phyloP scores from a whole-genome alignment of 2,797 vertebrate species.

The Mycteria americana region DNA sequence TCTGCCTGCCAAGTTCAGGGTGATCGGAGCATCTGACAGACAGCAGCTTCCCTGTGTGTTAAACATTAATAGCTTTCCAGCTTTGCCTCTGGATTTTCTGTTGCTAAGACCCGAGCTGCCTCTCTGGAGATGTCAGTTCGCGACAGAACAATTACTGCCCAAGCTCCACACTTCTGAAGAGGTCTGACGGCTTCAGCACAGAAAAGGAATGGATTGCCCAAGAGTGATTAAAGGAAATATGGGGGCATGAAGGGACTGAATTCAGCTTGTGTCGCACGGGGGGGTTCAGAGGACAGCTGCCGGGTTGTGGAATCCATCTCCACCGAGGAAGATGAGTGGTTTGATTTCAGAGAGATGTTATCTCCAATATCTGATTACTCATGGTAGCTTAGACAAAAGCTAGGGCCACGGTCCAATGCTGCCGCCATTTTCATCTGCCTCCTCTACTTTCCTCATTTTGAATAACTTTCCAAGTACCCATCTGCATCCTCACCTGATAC shows the following conservation, averaged over 20 bases:
- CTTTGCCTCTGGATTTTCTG: slow-evolving; percentile 24
- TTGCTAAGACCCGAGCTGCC: neutral
- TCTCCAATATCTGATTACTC: neutral
- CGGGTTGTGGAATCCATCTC: neutral
- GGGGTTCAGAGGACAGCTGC: neutral
- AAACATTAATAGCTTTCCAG: slow-evolving; percentile 42
- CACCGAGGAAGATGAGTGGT: neutral
- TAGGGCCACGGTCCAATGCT: accelerated
- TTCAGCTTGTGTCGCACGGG: accelerated
- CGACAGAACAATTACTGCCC: neutral
- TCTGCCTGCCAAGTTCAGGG: slow-evolving; percentile 36
- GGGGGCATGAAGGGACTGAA: neutral
- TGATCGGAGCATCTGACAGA: slow-evolving; percentile 11
- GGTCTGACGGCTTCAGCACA: neutral
- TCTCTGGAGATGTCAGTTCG: neutral
- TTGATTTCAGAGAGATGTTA: neutral
- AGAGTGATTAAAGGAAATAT: neutral
- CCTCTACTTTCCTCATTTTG: neutral
- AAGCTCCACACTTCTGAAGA: neutral
- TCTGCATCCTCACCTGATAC: neutral
- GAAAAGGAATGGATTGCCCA: neutral
- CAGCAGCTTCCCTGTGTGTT: slow-evolving; percentile 22
- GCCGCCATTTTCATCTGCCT: neutral
- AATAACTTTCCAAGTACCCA: neutral
- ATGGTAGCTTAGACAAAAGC: neutral